Conservation (phyloP, 2,797 vertebrate genomes). For the Rhinatrema bivittatum region DNA sequence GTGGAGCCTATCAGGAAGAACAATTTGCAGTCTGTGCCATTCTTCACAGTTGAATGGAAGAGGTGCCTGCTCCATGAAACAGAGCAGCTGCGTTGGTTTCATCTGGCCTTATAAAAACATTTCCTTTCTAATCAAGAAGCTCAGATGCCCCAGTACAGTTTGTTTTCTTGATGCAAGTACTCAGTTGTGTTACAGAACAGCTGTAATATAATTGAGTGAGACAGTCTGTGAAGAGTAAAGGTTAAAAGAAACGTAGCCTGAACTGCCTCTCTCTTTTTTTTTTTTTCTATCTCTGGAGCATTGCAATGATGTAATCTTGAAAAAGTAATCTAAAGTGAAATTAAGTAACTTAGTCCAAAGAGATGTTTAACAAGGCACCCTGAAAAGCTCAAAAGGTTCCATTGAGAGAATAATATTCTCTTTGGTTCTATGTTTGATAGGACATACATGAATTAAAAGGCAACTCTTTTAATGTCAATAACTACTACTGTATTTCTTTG, state of each 20-base stretch:
- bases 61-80: constrained; percentile 47
- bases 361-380: too few species aligned
- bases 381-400: too few species aligned
- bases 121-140: constrained; percentile 56
- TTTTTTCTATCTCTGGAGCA: too few species aligned
- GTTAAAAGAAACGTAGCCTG: constrained; percentile 25
- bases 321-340: too few species aligned
- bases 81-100: constrained; percentile 53
- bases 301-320: too few species aligned
- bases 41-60: constrained; percentile 57
- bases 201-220: constrained; percentile 62
- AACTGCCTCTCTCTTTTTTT: too few species aligned
- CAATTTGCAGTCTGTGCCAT: constrained; percentile 58
- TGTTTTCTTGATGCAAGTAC: constrained; percentile 52
- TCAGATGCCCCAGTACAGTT: constrained; percentile 47
- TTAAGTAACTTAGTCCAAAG: too few species aligned
- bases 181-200: constrained; percentile 52
- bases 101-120: constrained; percentile 54
- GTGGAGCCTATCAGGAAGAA: constrained; percentile 54
- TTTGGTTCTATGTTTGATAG: too few species aligned
- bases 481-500: too few species aligned
- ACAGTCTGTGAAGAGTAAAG: constrained; percentile 52
- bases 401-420: too few species aligned
- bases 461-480: too few species aligned
- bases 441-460: too few species aligned